phyloP scores from a whole-genome alignment of 1,140 invertebrate genomes.

The Linepithema humile region DNA sequence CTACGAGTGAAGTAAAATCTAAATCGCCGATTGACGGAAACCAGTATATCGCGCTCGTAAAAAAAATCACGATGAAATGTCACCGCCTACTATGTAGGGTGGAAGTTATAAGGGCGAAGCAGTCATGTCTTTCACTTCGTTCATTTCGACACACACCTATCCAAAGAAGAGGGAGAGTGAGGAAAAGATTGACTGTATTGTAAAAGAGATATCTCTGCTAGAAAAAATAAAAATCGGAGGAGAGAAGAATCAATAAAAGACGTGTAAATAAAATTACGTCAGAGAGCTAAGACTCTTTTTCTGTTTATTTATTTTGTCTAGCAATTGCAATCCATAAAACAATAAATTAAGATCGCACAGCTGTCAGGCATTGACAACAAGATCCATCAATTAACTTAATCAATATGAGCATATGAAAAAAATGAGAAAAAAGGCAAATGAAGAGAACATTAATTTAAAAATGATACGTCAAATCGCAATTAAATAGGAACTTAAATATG shows the following conservation, averaged over 20 bases:
- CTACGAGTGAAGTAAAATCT: neutral
- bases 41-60: neutral
- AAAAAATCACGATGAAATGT: slow-evolving; percentile 5
- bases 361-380: neutral
- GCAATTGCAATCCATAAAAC: neutral
- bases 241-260: neutral
- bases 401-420: neutral
- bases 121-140: neutral
- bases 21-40: neutral
- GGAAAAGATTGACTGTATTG: neutral
- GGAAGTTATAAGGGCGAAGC: neutral
- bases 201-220: neutral
- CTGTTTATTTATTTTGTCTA: neutral
- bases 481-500: neutral
- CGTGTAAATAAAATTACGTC: neutral
- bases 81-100: neutral
- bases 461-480: neutral
- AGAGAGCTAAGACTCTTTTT: neutral
- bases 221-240: too few relatives aligned
- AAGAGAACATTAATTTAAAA: neutral
- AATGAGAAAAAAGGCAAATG: too few relatives aligned
- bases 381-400: neutral
- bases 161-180: too few relatives aligned
- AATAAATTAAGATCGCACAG: neutral
- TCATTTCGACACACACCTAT: neutral